Base-by-base conservation (phyloP, 2,888 invertebrate species). In the Neoscelio sp. region DNA sequence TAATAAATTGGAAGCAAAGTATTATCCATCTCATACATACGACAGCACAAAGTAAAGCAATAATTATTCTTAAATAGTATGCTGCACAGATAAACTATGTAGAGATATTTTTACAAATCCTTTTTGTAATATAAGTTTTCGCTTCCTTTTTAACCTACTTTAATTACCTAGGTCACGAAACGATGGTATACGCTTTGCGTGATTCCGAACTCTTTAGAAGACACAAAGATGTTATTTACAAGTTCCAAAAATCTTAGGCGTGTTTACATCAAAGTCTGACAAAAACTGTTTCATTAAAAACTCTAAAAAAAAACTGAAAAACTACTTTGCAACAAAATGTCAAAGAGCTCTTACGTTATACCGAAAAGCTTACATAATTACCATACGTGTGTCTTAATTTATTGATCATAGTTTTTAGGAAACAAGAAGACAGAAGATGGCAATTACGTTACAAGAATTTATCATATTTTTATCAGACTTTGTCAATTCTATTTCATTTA, bases 111-210 rank as follows among this genome's bases (percentile, higher is more conserved):
- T n/a, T n/a, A n/a, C 42, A 48, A 35, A 17, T 48, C 17, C 20
- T 64, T 64, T 64, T 38, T 38, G 17, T 38, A 23, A 17, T 38
- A 50, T 64, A 40, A 64, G 50, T n/a, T n/a, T n/a, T 64, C 50
- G 40, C 40, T 46, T 44, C 44, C 26, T 23, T 56, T 67, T 44
- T 35, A 46, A 67, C 23, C 35, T 26, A 17, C 44, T 67, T 56
- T 56, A 67, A 67, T 67, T 26, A 46, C 50, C 26, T 13, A 46
- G 35, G 44, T 67, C 56, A 67, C 56, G 44, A 56, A 35, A 56
- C 17, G 54, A 44, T 67, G 44, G 28, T 7, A 20, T 1, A 20
- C 35, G 33, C 40, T 7, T 54, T 67, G 67, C 52, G 67, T 67
- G 67, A 33, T 54, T 30, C 23, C 28, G 4, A 8, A 46, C 38